phyloP scores from a whole-genome alignment of 2,113 vertebrate species.

The Pyrgilauda ruficollis region DNA sequence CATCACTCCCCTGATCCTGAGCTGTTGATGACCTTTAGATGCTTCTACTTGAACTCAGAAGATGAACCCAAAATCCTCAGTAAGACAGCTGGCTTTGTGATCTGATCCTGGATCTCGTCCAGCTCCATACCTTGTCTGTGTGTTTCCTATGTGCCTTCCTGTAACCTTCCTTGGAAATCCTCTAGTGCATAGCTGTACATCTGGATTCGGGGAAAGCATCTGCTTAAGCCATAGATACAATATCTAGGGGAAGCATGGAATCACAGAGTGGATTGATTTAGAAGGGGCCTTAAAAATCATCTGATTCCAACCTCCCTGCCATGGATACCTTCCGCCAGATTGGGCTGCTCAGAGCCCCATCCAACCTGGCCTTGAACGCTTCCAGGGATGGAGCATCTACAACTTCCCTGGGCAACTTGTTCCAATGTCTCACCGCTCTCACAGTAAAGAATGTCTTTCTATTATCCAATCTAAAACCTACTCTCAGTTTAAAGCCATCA shows the following conservation, averaged over 20 bases:
- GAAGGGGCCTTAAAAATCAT: background rate
- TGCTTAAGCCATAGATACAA: background rate
- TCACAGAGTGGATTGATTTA: background rate
- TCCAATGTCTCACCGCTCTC: background rate
- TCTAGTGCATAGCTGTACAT: rapidly evolving
- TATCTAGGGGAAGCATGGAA: background rate
- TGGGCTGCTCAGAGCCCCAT: background rate
- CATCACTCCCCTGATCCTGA: background rate
- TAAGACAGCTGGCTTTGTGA: background rate
- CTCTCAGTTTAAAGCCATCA: background rate
- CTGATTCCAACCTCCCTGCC: background rate
- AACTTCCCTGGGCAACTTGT: background rate
- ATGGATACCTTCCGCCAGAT: background rate
- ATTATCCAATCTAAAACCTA: background rate
- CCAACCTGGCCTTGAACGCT: background rate
- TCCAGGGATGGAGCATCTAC: background rate
- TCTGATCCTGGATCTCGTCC: background rate
- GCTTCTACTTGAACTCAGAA: background rate
- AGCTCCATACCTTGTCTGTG: background rate
- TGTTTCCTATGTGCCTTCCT: background rate
- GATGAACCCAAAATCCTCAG: background rate
- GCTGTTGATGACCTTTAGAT: background rate
- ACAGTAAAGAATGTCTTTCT: background rate
- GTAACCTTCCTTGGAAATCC: background rate
- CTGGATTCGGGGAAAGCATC: background rate